These are phyloP conservation scores for Chiridota heheva DNA, from an alignment of 35 echinoderm and acorn worm species.

Conservation along the genomic window DNA sequence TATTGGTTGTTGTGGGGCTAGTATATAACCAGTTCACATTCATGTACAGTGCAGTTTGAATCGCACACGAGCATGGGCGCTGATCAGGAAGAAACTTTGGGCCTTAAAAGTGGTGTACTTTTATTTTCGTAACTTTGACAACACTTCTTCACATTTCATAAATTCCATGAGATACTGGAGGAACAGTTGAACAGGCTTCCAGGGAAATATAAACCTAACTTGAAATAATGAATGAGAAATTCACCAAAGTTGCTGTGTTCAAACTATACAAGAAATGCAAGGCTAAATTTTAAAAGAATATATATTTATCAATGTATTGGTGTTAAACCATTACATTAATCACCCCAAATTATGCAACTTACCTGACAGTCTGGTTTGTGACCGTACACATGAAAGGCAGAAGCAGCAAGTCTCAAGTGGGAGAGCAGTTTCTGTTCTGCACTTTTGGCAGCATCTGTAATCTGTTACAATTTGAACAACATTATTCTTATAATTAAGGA, in stretches of 20 bases:
- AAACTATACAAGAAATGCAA: neutral
- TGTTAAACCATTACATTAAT: neutral
- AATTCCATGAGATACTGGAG: neutral
- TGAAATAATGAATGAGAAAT: neutral
- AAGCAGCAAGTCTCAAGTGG: slow-evolving; percentile 19
- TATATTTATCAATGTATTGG: neutral
- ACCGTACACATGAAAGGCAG: slow-evolving; percentile 40
- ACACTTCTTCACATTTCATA: too few species aligned
- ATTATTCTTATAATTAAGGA: too few species aligned
- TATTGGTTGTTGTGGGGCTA: too few species aligned
- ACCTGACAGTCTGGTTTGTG: slow-evolving; percentile 50
- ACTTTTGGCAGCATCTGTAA: too few species aligned
- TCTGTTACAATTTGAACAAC: too few species aligned
- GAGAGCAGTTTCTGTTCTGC: too few species aligned
- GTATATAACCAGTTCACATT: too few species aligned
- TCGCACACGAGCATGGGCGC: too few species aligned
- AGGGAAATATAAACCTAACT: neutral
- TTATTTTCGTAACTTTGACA: too few species aligned
- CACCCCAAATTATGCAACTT: neutral
- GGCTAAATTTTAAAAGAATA: neutral
- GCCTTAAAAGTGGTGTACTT: too few species aligned
- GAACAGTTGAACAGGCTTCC: neutral
- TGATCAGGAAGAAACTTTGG: too few species aligned
- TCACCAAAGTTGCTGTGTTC: neutral
- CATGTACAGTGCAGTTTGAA: too few species aligned